Evolutionary conservation across 2,888 invertebrate species (phyloP), one percentile per base, ranked within the genome.

Genomic region (Atethmia centrago): DNA sequence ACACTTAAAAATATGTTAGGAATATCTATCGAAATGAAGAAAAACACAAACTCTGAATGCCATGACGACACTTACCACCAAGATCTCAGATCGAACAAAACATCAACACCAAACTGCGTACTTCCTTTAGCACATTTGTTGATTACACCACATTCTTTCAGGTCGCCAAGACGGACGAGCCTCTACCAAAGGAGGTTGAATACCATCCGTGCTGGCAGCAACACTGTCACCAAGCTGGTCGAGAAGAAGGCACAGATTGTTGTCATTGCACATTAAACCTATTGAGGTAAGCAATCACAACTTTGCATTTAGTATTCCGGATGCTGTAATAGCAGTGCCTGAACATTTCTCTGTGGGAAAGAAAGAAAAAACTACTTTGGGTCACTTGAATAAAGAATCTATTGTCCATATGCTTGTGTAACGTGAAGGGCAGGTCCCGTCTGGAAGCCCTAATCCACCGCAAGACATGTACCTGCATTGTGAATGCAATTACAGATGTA

Each of bases 161-260:
- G 96, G 97, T 98, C 19, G 98, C 98, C 88, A 99, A 99, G 91
- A 99, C 99, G 94, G 98, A 98, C 83, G 99, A 99, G 91, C 97
- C 98, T 14, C 99, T 99, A 86, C 98, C 99, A 82, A 99, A 99
- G 97, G n/a, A n/a, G 98, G 93, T 99, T 99, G 1, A 98, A 98
- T 93, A 98, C 98, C 65, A 97, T 99, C 84, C 97, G 98, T 73
- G 98, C 98, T 85, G 99, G 99, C 31, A 97, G 98, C 90, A 99
- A 99, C 96, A 98, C 98, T 31, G 36, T 99, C 66, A 99, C 99
- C 83, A 98, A 98, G 88, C 97, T 99, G 85, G 98, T 99, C 14
- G 99, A 99, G 97, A 99, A 99, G 97, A 99, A 99, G 96, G 99
- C 99, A 53, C 99, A 99, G 94, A 97, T 99, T 82, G 99, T 99